Evolutionary conservation across 2,113 vertebrate species (phyloP), one percentile per base, ranked within the genome.

Genomic region (Ictalurus furcatus): DNA sequence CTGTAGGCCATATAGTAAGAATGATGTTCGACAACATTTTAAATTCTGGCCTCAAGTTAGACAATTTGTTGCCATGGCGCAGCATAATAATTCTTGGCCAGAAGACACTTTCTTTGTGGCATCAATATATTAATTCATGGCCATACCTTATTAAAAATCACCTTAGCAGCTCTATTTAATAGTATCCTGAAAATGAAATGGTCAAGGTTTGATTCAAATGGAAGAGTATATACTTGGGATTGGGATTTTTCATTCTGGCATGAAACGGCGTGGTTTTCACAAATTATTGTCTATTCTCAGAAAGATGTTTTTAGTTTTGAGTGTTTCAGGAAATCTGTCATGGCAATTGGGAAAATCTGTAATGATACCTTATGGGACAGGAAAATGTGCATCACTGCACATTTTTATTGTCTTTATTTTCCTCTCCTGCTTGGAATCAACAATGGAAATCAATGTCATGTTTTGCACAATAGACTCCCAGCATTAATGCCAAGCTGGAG

Each of bases 381-480:
- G 17, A 44, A 83, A 83, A 83, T 61, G 34, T 63, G 81, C 30
- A 23, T 61, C 25, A 34, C 30, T 59, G 16, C 56, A 59, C 17
- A 59, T 83, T 83, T 83, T 59, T 83, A 83, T 83, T 83, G 80
- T 61, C 56, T 83, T 12, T 6, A 37, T 23, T 37, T 59, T 83
- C 7, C n/a, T 37, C 30, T 30, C 30, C 0, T 37, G 56, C 79
- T 34, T 61, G 56, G 80, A 61, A 37, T 58, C 80, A 84, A 63
- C 58, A 63, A 61, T 63, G 81, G 58, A 84, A 84, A 63, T 84
- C 81, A 84, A 63, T 84, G 81, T 37, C 34, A 61, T 40, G 34
- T 84, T 61, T 84, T 84, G 8, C 56, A 84, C 58, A 84, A 84
- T 83, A 83, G 80, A 61, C 30, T 63, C 34, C 58, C 58, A 84